Percentiles rank a stretch among this genome's conserved stretches.
phyloP scores from a whole-genome alignment of 1,140 invertebrate genomes.

The Ephestia elutella region DNA sequence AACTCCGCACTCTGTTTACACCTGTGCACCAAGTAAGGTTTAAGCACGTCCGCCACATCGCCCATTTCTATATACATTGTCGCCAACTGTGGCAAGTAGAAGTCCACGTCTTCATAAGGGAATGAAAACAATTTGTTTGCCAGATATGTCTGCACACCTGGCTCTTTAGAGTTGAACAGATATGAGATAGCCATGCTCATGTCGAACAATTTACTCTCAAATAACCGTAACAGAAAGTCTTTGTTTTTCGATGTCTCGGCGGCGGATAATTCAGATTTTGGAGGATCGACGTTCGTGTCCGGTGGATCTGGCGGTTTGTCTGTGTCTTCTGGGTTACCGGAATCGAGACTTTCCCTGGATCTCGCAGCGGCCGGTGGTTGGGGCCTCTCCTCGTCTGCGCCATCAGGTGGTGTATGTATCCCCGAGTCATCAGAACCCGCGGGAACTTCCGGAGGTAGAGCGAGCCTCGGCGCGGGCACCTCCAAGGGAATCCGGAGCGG shows the following conservation, averaged over 20 bases:
- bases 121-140: constrained; percentile 98
- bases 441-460: constrained; percentile 85
- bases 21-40: constrained; percentile 96
- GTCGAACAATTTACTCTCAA: constrained; percentile 97
- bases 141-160: constrained; percentile 96
- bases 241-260: constrained; percentile 59
- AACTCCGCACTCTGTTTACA: constrained; percentile 96
- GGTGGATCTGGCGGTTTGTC: constrained; percentile 70
- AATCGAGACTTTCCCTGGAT: constrained; percentile 82
- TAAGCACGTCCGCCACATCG: constrained; percentile 94
- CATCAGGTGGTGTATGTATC: constrained; percentile 79
- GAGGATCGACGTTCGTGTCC: constrained; percentile 42
- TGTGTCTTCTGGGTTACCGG: constrained; percentile 76
- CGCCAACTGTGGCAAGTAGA: constrained; percentile 97
- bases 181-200: constrained; percentile 98
- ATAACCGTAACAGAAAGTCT: constrained; percentile 86
- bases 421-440: constrained; percentile 90
- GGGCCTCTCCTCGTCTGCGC: constrained; percentile 50
- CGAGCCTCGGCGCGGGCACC: constrained; percentile 83
- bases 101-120: constrained; percentile 92
- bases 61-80: constrained; percentile 99
- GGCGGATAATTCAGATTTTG: constrained; percentile 30
- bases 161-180: constrained; percentile 98
- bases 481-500: constrained; percentile 82
- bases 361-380: constrained; percentile 61